A percentile compares a stretch with the other conserved stretches of the same genome.
These are phyloP conservation scores for Philhelius pedissequus DNA, from an alignment of 2,888 invertebrate genomes.

Conservation along the genomic window DNA sequence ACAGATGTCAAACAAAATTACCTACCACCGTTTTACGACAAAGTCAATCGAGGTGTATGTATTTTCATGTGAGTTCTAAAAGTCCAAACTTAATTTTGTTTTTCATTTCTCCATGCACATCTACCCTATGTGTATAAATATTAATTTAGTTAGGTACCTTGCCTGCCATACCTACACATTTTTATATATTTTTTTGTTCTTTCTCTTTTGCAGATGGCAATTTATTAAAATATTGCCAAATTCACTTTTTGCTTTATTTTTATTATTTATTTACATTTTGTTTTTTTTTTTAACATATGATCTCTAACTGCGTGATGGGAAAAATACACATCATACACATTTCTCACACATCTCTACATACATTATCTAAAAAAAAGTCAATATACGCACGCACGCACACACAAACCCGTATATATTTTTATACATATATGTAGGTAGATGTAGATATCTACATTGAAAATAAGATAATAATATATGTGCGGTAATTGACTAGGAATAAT, in stretches of 20 bases:
- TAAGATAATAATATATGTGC: conserved; percentile 69
- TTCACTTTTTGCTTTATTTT: background rate
- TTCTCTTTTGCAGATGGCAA: background rate
- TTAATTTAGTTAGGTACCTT: too few species aligned
- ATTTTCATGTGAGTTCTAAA: conserved; percentile 12
- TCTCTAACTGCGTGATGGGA: conserved; percentile 6
- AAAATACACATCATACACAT: conserved; percentile 24
- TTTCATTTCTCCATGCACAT: too few species aligned
- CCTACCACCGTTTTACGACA: background rate
- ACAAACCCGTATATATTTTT: background rate
- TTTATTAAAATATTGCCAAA: background rate
- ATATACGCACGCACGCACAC: conserved; percentile 31
- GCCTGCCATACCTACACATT: background rate
- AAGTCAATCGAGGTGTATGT: background rate
- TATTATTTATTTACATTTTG: background rate
- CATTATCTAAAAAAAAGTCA: conserved; percentile 14
- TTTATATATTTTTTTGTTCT: background rate
- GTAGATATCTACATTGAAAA: conserved; percentile 20
- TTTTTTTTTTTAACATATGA: background rate
- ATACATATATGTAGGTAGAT: background rate
- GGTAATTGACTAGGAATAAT: conserved; percentile 75
- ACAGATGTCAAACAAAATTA: conserved; percentile 13
- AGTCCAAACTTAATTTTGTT: background rate
- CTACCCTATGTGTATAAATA: too few species aligned
- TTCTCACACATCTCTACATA: conserved; percentile 25